Conservation (phyloP, 1,140 invertebrate genomes). For the Trinorchestia longiramus region DNA sequence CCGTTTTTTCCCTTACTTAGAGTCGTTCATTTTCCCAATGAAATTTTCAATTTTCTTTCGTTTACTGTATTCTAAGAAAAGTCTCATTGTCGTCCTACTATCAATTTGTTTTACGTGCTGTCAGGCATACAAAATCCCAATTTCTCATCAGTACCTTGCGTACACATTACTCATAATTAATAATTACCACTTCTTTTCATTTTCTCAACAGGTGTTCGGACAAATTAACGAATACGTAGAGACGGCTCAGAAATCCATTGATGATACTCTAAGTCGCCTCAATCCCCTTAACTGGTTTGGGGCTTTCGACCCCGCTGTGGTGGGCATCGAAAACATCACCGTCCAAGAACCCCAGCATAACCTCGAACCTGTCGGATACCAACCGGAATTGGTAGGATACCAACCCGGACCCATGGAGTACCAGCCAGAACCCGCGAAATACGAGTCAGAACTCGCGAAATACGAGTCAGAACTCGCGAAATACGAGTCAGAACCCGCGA, state of each 20-base stretch:
- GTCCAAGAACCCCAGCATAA: not conserved
- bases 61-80: too few relatives aligned
- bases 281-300: not conserved
- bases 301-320: not conserved
- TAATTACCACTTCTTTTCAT: too few relatives aligned
- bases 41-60: too few relatives aligned
- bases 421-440: not conserved
- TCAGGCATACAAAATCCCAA: too few relatives aligned
- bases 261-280: not conserved
- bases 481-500: too few relatives aligned
- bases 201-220: not conserved
- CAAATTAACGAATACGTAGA: not conserved
- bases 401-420: not conserved
- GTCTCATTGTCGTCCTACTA: too few relatives aligned
- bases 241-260: not conserved
- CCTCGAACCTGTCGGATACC: not conserved
- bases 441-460: not conserved
- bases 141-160: too few relatives aligned
- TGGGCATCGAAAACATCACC: not conserved
- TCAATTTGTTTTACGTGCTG: too few relatives aligned
- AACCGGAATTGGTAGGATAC: not conserved
- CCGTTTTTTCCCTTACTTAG: too few relatives aligned
- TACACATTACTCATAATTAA: too few relatives aligned
- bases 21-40: too few relatives aligned
- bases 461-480: not conserved